Evolutionary conservation across 2,888 invertebrate genomes (phyloP).

Genomic region (Oithona nana): DNA sequence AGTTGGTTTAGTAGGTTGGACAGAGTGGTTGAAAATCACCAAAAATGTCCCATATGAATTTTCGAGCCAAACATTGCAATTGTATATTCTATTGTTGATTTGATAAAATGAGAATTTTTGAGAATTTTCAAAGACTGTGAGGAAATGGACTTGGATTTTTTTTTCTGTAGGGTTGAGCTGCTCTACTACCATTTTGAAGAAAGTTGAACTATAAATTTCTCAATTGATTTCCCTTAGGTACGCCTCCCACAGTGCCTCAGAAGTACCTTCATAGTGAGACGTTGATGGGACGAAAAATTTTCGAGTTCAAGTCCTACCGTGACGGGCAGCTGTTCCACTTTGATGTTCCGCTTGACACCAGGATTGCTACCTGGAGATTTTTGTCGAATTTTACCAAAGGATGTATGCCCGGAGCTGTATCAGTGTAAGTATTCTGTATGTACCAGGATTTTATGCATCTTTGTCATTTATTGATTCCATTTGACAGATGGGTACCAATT

Average conservation of each 20-base stretch:
- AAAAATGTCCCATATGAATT: no score
- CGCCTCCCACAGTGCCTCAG: not conserved
- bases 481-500: constrained; percentile 13
- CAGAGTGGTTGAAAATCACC: no score
- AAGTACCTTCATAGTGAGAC: not conserved
- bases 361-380: constrained; percentile 29
- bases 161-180: no score
- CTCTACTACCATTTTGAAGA: no score
- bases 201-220: no score
- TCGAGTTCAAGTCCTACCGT: constrained; percentile 35
- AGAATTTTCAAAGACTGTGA: no score
- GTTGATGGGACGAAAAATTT: constrained; percentile 23
- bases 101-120: no score
- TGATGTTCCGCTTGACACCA: constrained; percentile 29
- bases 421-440: constrained; percentile 13
- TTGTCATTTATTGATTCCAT: not conserved
- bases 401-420: constrained; percentile 13
- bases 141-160: no score
- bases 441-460: not conserved
- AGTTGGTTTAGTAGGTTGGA: no score
- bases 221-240: no score
- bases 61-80: no score
- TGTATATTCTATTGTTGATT: no score
- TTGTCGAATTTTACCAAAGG: constrained; percentile 33
- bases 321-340: constrained; percentile 40